Conservation (phyloP, 2,888 invertebrate genomes). For the Sphaerolaimus hirsutus region DNA sequence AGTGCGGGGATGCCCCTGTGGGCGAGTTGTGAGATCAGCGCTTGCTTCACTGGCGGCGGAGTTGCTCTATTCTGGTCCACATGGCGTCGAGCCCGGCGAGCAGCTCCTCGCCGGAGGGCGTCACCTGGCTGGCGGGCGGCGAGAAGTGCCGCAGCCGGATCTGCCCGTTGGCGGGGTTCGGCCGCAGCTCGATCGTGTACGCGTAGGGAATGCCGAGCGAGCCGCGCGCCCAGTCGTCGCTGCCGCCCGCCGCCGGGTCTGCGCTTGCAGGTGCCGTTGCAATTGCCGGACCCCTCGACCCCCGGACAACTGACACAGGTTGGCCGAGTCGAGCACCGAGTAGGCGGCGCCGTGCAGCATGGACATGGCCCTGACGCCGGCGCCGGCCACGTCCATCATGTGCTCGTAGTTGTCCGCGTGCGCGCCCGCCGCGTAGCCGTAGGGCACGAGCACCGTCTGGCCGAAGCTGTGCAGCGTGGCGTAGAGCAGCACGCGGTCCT, state of each 20-base stretch:
- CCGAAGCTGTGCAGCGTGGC: background rate
- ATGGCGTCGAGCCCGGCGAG: background rate
- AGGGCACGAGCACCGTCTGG: background rate
- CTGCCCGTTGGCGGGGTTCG: background rate
- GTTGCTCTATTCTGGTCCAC: background rate
- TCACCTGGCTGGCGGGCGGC: background rate
- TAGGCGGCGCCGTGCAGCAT: background rate
- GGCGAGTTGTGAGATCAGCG: too few species aligned
- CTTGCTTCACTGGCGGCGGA: too few species aligned
- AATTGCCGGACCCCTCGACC: too few species aligned
- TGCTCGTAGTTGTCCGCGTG: background rate
- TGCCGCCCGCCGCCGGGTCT: background rate
- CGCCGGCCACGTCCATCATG: background rate
- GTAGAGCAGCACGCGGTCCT: background rate
- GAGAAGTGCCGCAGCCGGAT: background rate
- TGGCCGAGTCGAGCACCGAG: background rate
- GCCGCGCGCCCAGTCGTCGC: background rate
- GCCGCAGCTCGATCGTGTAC: background rate
- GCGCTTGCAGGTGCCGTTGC: too few species aligned
- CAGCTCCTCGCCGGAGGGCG: background rate
- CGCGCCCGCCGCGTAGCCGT: background rate
- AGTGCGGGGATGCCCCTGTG: too few species aligned
- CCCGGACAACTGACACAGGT: background rate
- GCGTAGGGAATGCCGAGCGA: background rate
- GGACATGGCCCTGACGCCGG: background rate